Conservation (phyloP, 2,113 vertebrate genomes). For the Chaetodon trifascialis region DNA sequence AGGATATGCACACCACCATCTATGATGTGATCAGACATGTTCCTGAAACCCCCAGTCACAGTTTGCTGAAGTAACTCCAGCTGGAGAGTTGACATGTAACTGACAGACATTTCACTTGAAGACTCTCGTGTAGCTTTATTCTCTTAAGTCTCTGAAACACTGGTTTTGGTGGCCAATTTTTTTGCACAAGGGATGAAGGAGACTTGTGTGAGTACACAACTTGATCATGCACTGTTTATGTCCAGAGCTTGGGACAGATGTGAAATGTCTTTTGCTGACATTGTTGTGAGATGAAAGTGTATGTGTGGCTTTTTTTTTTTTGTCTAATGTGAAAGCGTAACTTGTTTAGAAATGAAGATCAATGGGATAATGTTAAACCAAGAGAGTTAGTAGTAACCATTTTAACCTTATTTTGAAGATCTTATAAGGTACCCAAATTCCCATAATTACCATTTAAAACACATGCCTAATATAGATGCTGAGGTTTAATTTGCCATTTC, state of each 20-base stretch:
- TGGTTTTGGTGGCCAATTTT: conserved; percentile 46
- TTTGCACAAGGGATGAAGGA: conserved; percentile 68
- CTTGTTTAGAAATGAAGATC: conserved; percentile 7
- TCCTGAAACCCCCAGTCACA: conserved; percentile 83
- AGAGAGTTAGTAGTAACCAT: neutral
- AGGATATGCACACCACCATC: conserved; percentile 86
- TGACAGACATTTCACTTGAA: conserved; percentile 45
- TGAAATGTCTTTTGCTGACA: conserved; percentile 47
- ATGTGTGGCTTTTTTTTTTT: conserved; percentile 28
- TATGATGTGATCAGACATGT: conserved; percentile 87
- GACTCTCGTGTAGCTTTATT: conserved; percentile 56
- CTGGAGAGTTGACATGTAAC: conserved; percentile 18
- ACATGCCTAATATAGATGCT: neutral
- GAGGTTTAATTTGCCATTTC: neutral
- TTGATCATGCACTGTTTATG: conserved; percentile 68
- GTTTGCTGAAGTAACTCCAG: conserved; percentile 71
- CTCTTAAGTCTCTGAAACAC: conserved; percentile 35
- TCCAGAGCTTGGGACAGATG: conserved; percentile 31
- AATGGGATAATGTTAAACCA: conserved; percentile 16
- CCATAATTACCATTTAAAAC: conserved; percentile 4
- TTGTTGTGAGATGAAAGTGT: conserved; percentile 44
- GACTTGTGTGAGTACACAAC: conserved; percentile 44
- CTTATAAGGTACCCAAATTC: neutral
- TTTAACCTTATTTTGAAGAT: conserved; percentile 13
- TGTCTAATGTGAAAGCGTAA: conserved; percentile 34